These are phyloP conservation scores for Taenioides sp. DNA, from an alignment of 2,797 vertebrate species.

Conservation along the genomic window DNA sequence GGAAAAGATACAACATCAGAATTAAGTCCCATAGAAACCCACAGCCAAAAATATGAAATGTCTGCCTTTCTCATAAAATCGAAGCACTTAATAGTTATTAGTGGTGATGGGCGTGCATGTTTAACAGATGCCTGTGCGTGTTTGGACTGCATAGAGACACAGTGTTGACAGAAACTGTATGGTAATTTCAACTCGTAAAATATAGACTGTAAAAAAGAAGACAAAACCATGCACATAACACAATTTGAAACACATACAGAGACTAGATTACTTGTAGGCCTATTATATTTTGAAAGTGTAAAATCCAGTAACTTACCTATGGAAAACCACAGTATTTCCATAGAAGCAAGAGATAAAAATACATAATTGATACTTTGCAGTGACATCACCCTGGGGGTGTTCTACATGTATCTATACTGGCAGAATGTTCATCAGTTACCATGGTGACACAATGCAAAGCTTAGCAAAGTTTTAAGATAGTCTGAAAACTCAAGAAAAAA, in stretches of 20 bases:
- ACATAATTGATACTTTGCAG: too few species aligned
- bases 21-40: constrained; percentile 10
- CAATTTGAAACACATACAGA: not conserved
- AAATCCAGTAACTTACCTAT: too few species aligned
- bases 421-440: too few species aligned
- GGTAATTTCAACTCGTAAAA: not conserved
- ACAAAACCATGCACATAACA: not conserved
- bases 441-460: too few species aligned
- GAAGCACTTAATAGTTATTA: constrained; percentile 26
- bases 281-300: too few species aligned
- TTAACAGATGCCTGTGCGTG: constrained; percentile 26
- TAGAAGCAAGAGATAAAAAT: too few species aligned
- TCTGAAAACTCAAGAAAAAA: too few species aligned
- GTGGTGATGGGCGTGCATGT: not conserved
- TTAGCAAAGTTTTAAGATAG: too few species aligned
- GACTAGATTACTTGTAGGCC: constrained; percentile 5
- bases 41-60: constrained; percentile 9
- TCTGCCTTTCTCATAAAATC: constrained; percentile 1
- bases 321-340: too few species aligned
- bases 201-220: not conserved
- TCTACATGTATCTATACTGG: too few species aligned
- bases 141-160: constrained; percentile 3
- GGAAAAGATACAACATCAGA: constrained; percentile 19
- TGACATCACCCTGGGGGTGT: too few species aligned
- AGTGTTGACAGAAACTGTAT: not conserved